Base-by-base conservation (phyloP, 2,888 invertebrate species). In the Pachymerium ferrugineum region DNA sequence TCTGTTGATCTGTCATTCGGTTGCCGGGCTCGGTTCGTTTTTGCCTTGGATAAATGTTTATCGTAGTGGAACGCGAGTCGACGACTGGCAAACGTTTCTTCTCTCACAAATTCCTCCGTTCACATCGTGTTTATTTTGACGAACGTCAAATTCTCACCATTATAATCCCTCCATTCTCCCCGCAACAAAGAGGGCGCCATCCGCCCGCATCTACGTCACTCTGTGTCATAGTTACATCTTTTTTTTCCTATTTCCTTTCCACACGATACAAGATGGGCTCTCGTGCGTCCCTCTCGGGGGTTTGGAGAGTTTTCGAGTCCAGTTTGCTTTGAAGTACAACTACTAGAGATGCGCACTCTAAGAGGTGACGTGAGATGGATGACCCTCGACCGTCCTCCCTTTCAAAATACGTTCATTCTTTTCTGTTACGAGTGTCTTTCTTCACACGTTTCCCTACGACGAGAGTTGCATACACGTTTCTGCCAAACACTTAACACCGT, bases 1-100 rank as follows among this genome's bases (percentile, higher is more conserved):
- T 42, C 16, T 42, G 42, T 42, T n/a, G n/a, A n/a, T 42, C n/a
- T 3, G 42, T 14, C n/a, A n/a, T n/a, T 14, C 42, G 4, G 42
- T 42, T 42, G 42, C 42, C 42, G 42, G 42, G 42, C 42, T 42
- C 14, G 42, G n/a, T 42, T 42, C 42, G 42, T 42, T 42, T 42
- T 42, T 42, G 42, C 42, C 42, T 42, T 42, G 42, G 42, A 42
- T 42, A 42, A 42, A 42, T 42, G 42, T 42, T 42, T 42, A 42
- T 12, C 42, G 42, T 42, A 42, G 42, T 16, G 42, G 12, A 42
- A 42, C 42, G 42, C 42, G n/a, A 12, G 12, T 42, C 42, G 16
- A 12, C n/a, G 14, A 8, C 12, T 16, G 12, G 8, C 42, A 14
- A 12, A 42, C 16, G 12, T 16, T 16, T n/a, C 16, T 42, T 16